Percentiles rank a stretch among this genome's conserved stretches.
These are phyloP conservation scores for Oreochromis grahami DNA, from an alignment of 2,797 vertebrate species.

Conservation along the genomic window DNA sequence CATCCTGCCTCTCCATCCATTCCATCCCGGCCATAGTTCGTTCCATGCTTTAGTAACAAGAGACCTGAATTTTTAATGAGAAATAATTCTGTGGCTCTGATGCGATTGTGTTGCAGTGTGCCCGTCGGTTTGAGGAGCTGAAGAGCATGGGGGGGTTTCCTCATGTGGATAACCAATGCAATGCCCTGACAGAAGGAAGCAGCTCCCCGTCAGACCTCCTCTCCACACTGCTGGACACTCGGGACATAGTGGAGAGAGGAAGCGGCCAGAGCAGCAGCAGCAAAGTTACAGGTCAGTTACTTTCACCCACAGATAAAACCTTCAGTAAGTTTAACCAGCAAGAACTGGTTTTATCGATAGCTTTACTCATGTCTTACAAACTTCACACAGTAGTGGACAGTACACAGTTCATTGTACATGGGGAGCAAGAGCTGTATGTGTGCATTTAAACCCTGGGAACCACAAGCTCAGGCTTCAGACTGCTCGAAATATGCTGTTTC, in stretches of 20 bases:
- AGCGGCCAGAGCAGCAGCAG: conserved; percentile 75
- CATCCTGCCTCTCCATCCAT: background rate
- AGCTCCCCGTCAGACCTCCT: conserved; percentile 78
- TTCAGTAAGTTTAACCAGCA: background rate
- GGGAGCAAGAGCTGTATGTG: background rate
- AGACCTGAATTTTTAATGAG: background rate
- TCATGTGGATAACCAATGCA: conserved; percentile 89
- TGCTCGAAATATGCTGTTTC: background rate
- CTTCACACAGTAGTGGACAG: background rate
- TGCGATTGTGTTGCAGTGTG: conserved; percentile 79
- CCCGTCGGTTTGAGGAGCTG: conserved; percentile 92
- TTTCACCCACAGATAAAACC: background rate
- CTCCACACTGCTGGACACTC: conserved; percentile 78
- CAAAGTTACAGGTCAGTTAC: conserved; percentile 79
- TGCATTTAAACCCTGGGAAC: background rate
- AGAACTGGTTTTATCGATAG: background rate
- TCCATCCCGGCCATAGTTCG: background rate
- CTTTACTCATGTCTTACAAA: background rate
- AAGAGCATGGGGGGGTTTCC: conserved; percentile 83
- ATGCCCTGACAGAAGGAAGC: conserved; percentile 76
- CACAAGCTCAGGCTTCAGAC: background rate
- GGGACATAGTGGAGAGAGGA: conserved; percentile 73
- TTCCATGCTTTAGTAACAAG: background rate
- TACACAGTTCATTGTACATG: background rate
- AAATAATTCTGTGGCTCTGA: background rate